Conservation (phyloP, 2,797 vertebrate genomes). For the Cyprinodon diabolis region DNA sequence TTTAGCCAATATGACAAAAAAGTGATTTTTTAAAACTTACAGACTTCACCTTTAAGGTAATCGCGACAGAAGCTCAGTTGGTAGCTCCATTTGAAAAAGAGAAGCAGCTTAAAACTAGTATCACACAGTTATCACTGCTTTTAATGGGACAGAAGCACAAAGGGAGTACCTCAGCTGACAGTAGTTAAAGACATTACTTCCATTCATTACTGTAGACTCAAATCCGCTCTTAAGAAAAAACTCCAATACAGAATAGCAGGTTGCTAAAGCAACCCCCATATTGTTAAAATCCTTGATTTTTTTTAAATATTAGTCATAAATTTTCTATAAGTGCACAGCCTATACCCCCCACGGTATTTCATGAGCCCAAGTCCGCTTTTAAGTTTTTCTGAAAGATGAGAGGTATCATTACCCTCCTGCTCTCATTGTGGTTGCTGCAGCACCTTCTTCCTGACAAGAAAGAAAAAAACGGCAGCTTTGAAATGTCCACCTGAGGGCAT, state of each 20-base stretch:
- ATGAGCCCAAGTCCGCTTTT: conserved; percentile 4
- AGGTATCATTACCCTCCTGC: conserved; percentile 9
- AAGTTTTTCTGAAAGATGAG: conserved; percentile 14
- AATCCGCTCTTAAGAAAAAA: neutral
- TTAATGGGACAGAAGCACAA: neutral
- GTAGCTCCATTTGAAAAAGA: neutral
- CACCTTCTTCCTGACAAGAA: conserved; percentile 4
- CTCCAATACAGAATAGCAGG: neutral
- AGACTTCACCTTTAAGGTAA: no score
- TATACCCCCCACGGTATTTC: neutral
- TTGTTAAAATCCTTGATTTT: neutral
- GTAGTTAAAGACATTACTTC: neutral
- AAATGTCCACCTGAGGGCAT: conserved; percentile 35
- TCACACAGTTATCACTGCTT: neutral
- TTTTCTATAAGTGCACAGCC: conserved; percentile 14
- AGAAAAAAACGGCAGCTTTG: conserved; percentile 26
- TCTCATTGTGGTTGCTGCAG: conserved; percentile 5
- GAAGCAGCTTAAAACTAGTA: neutral
- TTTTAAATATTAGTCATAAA: conserved; percentile 8
- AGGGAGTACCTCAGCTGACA: neutral
- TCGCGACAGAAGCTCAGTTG: neutral
- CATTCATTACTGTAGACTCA: neutral
- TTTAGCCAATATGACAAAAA: no score
- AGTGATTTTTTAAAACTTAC: no score
- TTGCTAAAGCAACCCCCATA: neutral